A percentile compares a stretch with the other conserved stretches of the same genome.
These are phyloP conservation scores for Meiosimyza decipiens DNA, from an alignment of 2,888 invertebrate genomes.

Conservation along the genomic window DNA sequence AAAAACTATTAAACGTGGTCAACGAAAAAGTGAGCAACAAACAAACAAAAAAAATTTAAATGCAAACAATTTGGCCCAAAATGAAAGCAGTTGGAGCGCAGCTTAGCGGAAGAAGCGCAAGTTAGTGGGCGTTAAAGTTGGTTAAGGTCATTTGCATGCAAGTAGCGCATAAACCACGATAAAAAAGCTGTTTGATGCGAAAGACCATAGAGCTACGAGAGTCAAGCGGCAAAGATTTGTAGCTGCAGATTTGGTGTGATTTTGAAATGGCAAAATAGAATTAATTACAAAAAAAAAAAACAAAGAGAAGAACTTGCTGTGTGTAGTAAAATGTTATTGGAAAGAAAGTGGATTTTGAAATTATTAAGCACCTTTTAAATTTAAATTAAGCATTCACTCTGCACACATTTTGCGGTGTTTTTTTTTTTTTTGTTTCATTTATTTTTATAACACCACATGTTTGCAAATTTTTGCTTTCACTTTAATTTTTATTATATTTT, in stretches of 20 bases:
- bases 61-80: too few relatives aligned
- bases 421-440: conserved; percentile 8
- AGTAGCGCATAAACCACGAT: conserved; percentile 10
- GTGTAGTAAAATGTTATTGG: too few relatives aligned
- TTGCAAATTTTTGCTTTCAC: conserved; percentile 1
- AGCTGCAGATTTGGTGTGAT: not conserved
- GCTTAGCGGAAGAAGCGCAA: not conserved
- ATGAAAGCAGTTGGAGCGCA: not conserved
- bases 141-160: conserved; percentile 27
- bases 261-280: not conserved
- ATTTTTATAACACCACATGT: not conserved
- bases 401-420: not conserved
- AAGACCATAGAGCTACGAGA: not conserved
- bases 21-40: too few relatives aligned
- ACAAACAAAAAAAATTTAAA: too few relatives aligned
- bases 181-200: not conserved
- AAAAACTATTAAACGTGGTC: not conserved
- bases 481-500: conserved; percentile 2
- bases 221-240: not conserved
- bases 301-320: too few relatives aligned
- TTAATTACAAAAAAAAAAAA: conserved; percentile 3
- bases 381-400: not conserved
- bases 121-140: conserved; percentile 11
- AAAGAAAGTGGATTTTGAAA: not conserved
- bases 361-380: conserved; percentile 3